These are phyloP conservation scores for Chaetura pelagica DNA, from an alignment of 2,113 vertebrate species.

Conservation along the genomic window DNA sequence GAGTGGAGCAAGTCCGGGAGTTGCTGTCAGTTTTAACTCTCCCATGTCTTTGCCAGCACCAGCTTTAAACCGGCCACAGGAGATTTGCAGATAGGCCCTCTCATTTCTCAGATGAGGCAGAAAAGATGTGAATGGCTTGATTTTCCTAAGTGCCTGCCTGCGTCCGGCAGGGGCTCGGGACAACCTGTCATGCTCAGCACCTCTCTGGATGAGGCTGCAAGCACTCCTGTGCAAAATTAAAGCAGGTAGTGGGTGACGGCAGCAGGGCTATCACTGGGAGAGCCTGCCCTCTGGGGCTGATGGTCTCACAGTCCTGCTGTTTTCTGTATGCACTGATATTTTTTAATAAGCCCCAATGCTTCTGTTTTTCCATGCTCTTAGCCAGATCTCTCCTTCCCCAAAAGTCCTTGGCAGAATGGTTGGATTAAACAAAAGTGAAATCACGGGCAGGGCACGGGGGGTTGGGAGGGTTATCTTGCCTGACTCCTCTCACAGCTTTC, in stretches of 20 bases:
- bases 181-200: not conserved
- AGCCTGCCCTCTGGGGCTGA: not conserved
- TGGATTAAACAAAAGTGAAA: not conserved
- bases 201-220: not conserved
- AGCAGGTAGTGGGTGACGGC: not conserved
- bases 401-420: not conserved
- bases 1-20: not conserved
- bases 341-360: not conserved
- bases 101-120: constrained; percentile 31
- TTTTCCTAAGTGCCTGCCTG: not conserved
- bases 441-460: not conserved
- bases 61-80: constrained; percentile 37
- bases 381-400: not conserved
- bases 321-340: not conserved
- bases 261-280: not conserved
- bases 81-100: not conserved
- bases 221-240: not conserved
- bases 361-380: not conserved
- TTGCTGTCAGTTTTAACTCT: constrained; percentile 11
- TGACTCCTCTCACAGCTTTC: not conserved
- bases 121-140: constrained; percentile 17
- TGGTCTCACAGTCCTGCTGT: not conserved
- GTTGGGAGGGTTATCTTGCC: not conserved
- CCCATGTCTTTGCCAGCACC: not conserved
- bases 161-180: rapidly evolving